These are phyloP conservation scores for Sardina pilchardus DNA, from an alignment of 2,113 vertebrate genomes.

Conservation along the genomic window DNA sequence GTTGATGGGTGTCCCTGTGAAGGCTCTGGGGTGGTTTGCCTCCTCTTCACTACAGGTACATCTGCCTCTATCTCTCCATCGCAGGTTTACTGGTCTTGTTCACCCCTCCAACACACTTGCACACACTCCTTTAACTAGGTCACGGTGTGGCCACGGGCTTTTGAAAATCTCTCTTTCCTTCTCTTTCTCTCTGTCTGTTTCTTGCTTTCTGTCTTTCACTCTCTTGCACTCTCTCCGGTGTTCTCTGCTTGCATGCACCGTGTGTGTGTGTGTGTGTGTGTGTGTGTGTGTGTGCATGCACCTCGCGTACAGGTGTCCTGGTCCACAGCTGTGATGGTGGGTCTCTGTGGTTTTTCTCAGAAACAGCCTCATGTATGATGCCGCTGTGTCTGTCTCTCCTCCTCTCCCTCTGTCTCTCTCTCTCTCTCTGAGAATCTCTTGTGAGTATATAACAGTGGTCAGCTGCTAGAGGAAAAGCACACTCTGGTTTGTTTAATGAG, in stretches of 20 bases:
- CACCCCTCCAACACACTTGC: neutral
- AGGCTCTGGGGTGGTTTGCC: neutral
- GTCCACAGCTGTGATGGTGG: conserved; percentile 15
- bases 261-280: no score
- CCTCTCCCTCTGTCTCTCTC: neutral
- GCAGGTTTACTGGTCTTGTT: neutral
- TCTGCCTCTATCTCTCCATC: neutral
- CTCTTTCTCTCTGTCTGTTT: neutral
- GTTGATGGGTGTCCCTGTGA: neutral
- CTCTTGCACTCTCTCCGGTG: conserved; percentile 11
- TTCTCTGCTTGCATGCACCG: neutral
- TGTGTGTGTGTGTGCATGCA: no score
- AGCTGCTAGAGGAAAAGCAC: neutral
- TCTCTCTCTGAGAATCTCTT: neutral
- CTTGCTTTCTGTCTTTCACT: neutral
- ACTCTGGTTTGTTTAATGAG: neutral
- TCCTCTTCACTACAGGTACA: neutral
- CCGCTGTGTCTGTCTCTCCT: neutral
- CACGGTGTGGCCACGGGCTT: neutral
- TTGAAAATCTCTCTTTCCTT: neutral
- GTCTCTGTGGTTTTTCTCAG: conserved; percentile 37
- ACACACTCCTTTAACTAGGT: neutral
- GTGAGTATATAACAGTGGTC: neutral
- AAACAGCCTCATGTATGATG: neutral
- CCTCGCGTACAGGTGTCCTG: conserved; percentile 12